A percentile compares a stretch with the other conserved stretches of the same genome.
phyloP scores from a whole-genome alignment of 2,797 vertebrate genomes.

The Borostomias antarcticus region DNA sequence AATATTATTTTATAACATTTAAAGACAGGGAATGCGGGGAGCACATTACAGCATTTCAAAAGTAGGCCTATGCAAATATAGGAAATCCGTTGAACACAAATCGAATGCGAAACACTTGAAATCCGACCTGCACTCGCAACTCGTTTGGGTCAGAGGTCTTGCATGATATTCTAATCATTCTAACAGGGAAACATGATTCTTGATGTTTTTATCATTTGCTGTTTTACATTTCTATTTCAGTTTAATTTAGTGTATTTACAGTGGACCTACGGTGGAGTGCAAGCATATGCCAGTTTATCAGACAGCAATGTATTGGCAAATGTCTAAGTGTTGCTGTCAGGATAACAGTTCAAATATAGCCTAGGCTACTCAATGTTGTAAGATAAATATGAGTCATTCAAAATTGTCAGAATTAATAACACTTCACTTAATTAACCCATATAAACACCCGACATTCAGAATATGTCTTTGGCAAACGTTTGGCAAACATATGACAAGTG shows the following conservation, averaged over 20 bases:
- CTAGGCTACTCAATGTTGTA: constrained; percentile 74
- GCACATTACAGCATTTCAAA: too few species aligned
- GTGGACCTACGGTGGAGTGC: constrained; percentile 11
- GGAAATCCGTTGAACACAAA: too few species aligned
- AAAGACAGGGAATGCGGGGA: too few species aligned
- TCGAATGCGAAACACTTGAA: too few species aligned
- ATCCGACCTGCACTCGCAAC: not conserved
- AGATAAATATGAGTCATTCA: constrained; percentile 78
- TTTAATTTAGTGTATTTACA: too few species aligned
- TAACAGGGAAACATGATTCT: not conserved
- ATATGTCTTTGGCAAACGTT: constrained; percentile 15
- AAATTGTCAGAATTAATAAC: constrained; percentile 79
- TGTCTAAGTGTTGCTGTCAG: constrained; percentile 76
- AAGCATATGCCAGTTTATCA: constrained; percentile 30
- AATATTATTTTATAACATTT: too few species aligned
- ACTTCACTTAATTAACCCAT: constrained; percentile 78
- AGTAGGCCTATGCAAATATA: too few species aligned
- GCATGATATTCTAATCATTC: not conserved
- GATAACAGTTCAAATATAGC: constrained; percentile 77
- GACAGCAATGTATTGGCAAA: constrained; percentile 74
- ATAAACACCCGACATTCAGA: constrained; percentile 65
- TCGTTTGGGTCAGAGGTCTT: not conserved
- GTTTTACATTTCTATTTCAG: not conserved
- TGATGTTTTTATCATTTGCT: not conserved
- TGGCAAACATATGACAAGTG: not conserved